Evolutionary conservation across 2,797 vertebrate species (phyloP).

Genomic region (Synanceia verrucosa): DNA sequence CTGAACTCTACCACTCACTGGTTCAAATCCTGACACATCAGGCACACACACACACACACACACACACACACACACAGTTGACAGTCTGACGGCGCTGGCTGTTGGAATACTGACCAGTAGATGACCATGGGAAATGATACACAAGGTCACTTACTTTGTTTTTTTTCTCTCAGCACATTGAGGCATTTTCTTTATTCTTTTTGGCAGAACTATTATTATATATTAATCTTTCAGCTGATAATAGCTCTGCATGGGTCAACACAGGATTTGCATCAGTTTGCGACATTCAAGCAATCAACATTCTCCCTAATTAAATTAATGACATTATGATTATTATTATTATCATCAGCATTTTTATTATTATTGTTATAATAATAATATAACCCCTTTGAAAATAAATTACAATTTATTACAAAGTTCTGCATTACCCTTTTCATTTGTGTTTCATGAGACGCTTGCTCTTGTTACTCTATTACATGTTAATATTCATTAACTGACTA

Average conservation of each 20-base stretch:
- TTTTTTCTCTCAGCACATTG: not conserved
- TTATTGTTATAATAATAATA: no score
- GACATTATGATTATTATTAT: no score
- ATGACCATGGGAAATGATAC: slow-evolving; percentile 36
- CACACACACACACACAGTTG: slow-evolving; percentile 20
- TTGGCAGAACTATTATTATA: not conserved
- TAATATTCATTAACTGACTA: slow-evolving; percentile 2
- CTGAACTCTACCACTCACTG: slow-evolving; percentile 79
- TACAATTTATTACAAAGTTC: no score
- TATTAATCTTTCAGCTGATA: not conserved
- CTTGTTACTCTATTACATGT: no score
- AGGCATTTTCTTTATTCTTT: no score
- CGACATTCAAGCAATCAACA: no score
- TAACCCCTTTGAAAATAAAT: no score
- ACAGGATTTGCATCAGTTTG: no score
- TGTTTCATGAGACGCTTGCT: no score
- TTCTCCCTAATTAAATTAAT: no score
- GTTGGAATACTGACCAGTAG: slow-evolving; percentile 68
- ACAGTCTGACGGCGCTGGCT: slow-evolving; percentile 53
- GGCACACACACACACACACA: slow-evolving; percentile 37
- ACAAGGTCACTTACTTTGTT: slow-evolving; percentile 54
- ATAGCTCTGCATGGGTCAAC: not conserved
- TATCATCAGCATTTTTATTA: no score
- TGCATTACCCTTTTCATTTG: no score
- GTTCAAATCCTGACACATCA: slow-evolving; percentile 75